These are phyloP conservation scores for Sorex fumeus DNA, from an alignment of 2,113 vertebrate genomes.

Conservation along the genomic window DNA sequence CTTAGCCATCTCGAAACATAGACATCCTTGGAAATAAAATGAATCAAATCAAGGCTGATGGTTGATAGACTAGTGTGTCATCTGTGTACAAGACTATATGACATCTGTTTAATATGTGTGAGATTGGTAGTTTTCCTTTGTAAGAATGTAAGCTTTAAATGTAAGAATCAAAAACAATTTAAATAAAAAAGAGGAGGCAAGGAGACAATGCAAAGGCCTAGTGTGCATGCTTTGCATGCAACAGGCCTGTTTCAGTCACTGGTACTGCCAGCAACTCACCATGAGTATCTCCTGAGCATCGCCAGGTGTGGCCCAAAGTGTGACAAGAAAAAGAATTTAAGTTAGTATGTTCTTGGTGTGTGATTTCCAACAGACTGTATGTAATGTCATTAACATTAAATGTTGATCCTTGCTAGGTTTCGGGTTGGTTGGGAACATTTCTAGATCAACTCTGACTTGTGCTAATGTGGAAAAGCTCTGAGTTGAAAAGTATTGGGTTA, in stretches of 20 bases:
- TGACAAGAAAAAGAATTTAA: not conserved
- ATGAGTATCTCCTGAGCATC: not conserved
- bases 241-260: not conserved
- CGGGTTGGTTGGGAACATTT: not conserved
- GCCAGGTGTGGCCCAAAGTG: too few relatives aligned
- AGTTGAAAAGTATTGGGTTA: not conserved
- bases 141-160: constrained; percentile 10
- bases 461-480: not conserved
- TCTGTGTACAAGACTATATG: constrained; percentile 1
- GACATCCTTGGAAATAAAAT: constrained; percentile 7
- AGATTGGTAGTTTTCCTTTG: not conserved
- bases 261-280: not conserved
- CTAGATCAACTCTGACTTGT: not conserved
- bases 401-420: not conserved
- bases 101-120: not conserved
- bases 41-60: constrained; percentile 17
- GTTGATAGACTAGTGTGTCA: not conserved
- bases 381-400: not conserved
- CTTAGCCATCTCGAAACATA: not conserved
- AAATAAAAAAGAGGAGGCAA: too few relatives aligned
- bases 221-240: not conserved
- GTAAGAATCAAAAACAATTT: not conserved
- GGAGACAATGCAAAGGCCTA: not conserved
- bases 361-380: not conserved
- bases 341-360: not conserved